These are phyloP conservation scores for Siniperca knerii DNA, from an alignment of 2,113 vertebrate genomes.

Conservation along the genomic window DNA sequence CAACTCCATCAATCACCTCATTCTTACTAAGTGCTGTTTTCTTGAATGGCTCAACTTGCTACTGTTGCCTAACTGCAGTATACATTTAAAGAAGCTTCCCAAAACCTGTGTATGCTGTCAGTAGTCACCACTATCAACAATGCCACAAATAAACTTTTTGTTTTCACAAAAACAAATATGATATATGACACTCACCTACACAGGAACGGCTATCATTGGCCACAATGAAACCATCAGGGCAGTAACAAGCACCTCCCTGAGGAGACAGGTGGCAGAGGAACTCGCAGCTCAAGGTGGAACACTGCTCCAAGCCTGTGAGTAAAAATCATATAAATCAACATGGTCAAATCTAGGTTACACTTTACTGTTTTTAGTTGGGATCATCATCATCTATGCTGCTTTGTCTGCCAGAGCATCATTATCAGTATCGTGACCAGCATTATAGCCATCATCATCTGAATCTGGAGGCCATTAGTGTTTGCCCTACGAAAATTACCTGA, in stretches of 20 bases:
- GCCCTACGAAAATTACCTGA: not conserved
- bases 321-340: conserved; percentile 12
- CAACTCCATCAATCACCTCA: not conserved
- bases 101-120: not conserved
- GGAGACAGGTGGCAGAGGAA: conserved; percentile 80
- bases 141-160: not conserved
- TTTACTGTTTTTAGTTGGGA: not conserved
- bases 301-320: conserved; percentile 72
- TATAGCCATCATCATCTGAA: conserved; percentile 3
- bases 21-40: not conserved
- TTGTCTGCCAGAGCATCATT: not conserved
- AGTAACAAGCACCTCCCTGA: conserved; percentile 81
- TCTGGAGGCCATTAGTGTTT: not conserved
- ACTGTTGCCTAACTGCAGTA: not conserved
- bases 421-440: not conserved
- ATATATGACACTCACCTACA: conserved; percentile 69
- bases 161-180: not conserved
- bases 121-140: not conserved
- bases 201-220: conserved; percentile 84
- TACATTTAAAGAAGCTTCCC: not conserved
- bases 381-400: conserved; percentile 1
- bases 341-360: not conserved
- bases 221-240: conserved; percentile 81
- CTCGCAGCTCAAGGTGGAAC: conserved; percentile 82
- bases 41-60: not conserved